Conservation (phyloP, 2,888 invertebrate species). For the Allophyes oxyacanthae region DNA sequence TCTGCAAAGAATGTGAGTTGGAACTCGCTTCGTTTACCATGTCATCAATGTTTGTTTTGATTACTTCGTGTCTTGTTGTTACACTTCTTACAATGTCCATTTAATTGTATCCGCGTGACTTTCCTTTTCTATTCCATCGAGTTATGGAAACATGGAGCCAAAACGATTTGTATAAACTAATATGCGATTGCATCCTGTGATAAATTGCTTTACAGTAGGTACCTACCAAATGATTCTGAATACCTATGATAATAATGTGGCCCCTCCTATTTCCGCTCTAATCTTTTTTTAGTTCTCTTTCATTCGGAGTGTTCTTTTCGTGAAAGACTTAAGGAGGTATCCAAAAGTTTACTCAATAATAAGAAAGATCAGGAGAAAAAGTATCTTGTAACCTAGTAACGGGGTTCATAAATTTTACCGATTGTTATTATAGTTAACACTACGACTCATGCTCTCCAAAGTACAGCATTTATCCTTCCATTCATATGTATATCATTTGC, state of each 20-base stretch:
- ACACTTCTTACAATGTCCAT: constrained; percentile 31
- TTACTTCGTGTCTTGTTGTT: constrained; percentile 66
- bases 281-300: constrained; percentile 41
- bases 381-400: too few species aligned
- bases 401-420: too few species aligned
- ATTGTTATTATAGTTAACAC: too few species aligned
- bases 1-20: constrained; percentile 53
- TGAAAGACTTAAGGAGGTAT: too few species aligned
- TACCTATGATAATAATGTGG: constrained; percentile 37
- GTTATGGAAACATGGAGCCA: neutral
- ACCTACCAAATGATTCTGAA: constrained; percentile 23
- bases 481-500: too few species aligned
- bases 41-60: constrained; percentile 88
- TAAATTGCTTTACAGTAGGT: constrained; percentile 28
- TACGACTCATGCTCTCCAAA: too few species aligned
- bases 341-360: too few species aligned
- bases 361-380: too few species aligned
- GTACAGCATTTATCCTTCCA: too few species aligned
- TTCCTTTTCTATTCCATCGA: neutral
- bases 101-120: constrained; percentile 7
- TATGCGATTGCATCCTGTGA: constrained; percentile 43
- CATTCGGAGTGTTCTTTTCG: too few species aligned
- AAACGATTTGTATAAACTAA: neutral
- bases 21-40: constrained; percentile 78
- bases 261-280: constrained; percentile 64